These are phyloP conservation scores for Erpetoichthys calabaricus DNA, from an alignment of 2,797 vertebrate genomes.

Conservation along the genomic window DNA sequence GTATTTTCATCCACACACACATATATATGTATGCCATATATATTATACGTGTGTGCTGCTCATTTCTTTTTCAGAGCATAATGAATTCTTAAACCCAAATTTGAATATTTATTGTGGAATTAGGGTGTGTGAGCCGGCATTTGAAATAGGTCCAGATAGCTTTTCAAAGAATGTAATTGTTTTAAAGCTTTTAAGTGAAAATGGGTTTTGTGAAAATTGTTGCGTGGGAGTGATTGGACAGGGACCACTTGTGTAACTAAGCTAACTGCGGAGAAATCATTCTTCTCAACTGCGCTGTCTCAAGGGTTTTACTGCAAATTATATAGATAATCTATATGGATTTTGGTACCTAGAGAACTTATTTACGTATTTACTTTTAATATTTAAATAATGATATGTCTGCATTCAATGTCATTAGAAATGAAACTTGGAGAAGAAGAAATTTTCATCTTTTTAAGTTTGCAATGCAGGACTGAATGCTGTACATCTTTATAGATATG, in stretches of 20 bases:
- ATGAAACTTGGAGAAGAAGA: too few species aligned
- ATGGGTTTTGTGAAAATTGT: constrained; percentile 1
- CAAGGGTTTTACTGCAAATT: constrained; percentile 23
- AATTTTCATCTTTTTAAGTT: too few species aligned
- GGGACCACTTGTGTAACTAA: constrained; percentile 15
- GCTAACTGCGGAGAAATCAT: constrained; percentile 13
- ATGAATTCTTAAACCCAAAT: background rate
- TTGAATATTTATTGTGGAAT: background rate
- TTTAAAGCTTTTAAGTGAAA: constrained; percentile 11
- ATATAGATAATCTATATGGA: constrained; percentile 13
- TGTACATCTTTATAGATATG: too few species aligned
- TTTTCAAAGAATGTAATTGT: constrained; percentile 18
- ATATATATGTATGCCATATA: too few species aligned
- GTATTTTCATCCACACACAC: too few species aligned
- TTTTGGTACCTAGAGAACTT: too few species aligned
- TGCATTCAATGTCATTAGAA: too few species aligned
- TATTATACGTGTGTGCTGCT: too few species aligned
- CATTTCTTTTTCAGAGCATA: background rate
- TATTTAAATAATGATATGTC: too few species aligned
- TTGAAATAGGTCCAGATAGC: constrained; percentile 1
- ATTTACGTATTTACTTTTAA: too few species aligned
- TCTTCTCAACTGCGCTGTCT: constrained; percentile 20
- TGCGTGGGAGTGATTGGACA: constrained; percentile 21
- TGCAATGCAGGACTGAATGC: too few species aligned
- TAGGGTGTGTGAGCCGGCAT: background rate